These are phyloP conservation scores for Ectemnius continuus DNA, from an alignment of 2,888 invertebrate species.

Conservation along the genomic window DNA sequence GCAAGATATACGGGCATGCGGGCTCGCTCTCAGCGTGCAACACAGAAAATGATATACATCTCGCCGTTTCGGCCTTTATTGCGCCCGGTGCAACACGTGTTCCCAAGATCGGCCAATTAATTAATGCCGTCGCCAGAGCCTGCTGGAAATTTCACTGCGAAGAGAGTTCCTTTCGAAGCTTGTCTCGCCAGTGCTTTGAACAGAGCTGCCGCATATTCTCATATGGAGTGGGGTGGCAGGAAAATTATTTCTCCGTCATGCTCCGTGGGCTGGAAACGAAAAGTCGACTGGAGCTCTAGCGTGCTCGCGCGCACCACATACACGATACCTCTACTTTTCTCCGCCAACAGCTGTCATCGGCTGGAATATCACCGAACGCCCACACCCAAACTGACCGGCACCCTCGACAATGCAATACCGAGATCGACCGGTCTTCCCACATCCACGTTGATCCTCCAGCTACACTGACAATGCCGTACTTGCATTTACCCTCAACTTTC, in stretches of 20 bases:
- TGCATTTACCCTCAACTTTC: no score
- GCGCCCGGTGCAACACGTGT: neutral
- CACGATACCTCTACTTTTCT: constrained; percentile 31
- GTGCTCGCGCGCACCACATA: neutral
- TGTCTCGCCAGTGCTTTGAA: neutral
- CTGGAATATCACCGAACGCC: constrained; percentile 37
- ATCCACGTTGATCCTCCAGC: no score
- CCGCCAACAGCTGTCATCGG: constrained; percentile 46
- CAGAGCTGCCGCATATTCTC: neutral
- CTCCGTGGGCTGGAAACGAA: constrained; percentile 38
- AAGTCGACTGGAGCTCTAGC: constrained; percentile 30
- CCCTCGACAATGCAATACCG: constrained; percentile 7
- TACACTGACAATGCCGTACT: no score
- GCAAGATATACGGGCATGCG: constrained; percentile 31
- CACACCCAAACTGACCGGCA: constrained; percentile 24
- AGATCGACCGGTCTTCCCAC: no score
- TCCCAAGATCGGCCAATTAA: neutral
- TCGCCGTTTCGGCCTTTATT: neutral
- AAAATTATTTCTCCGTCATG: constrained; percentile 39
- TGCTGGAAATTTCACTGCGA: neutral
- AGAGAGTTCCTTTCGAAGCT: neutral
- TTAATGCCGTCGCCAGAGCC: neutral
- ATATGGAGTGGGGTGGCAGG: neutral
- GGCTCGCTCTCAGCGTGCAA: constrained; percentile 25
- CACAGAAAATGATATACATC: neutral